Base-by-base conservation (phyloP, 1,140 invertebrate genomes). In the Caerostris darwini region DNA sequence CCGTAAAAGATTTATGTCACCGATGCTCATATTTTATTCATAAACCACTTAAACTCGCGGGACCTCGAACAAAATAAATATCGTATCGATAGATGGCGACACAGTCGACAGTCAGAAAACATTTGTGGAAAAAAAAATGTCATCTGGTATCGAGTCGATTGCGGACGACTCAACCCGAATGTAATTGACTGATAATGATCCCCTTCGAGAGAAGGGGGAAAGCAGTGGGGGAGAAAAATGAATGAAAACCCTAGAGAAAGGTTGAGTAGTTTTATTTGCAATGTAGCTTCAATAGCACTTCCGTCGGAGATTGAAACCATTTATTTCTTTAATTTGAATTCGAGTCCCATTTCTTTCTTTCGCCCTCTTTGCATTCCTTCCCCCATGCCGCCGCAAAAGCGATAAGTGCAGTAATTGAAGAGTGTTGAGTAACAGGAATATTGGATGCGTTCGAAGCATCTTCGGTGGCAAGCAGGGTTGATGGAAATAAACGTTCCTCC, bases 101-200 rank as follows among this genome's bases (percentile, higher is more conserved):
- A 88, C n/a, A 88, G 61, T 89, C 69, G 86, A 89, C n/a, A 85
- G 7, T 17, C 58, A 83, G 83, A 67, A 93, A 86, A 77, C 92
- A 93, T 92, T 92, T 92, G 82, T 17, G 59, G 3, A 82, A 92
- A 85, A 2, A 93, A 93, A 93, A 87, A 87, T 93, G 83, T 93
- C 92, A 89, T 82, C 69, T 88, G 69, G 34, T 57, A 94, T 88
- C 59, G 64, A 71, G 83, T 58, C 59, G 34, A 53, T 58, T 87
- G 81, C 67, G 82, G 53, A 90, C 89, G 71, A 64, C 50, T 77
- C 34, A 90, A 53, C 53, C 88, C 77, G 77, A 94, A 94, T 94
- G 88, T 94, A 94, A 94, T 94, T 94, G 93, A 94, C 93, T 94
- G 93, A 94, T 94, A 94, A 94, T 94, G 93, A 94, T 94, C 88